Evolutionary conservation across 2,113 vertebrate species (phyloP), one percentile per base, ranked within the genome.

Genomic region (Rattus rattus): DNA sequence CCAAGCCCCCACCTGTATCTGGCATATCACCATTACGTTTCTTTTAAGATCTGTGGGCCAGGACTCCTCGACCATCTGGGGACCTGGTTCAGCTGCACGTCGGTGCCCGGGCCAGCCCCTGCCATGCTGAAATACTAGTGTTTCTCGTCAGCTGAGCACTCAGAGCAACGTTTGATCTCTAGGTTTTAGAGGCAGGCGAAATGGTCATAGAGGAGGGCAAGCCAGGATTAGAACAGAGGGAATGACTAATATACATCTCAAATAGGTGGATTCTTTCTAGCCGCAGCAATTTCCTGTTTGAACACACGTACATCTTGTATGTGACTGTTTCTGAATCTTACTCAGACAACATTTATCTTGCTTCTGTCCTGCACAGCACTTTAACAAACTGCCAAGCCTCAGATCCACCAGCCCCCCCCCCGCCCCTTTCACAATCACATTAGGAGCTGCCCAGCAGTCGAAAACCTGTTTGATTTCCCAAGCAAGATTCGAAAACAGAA

Each of bases 401-500:
- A 22, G 54, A 56, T 5, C 20, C 52, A 20, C 12, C 19, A 8
- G 65, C 36, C 52, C 52, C 26, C 56, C 20, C 16, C 6, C 59
- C 30, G 47, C 52, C 30, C 56, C 9, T 65, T 61, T 52, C 56
- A n/a, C 0, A 14, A 70, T 65, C 65, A 73, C 22, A 3, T 54
- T 22, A 24, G 65, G 26, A 95, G 39, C 49, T 69, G 30, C 11
- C 22, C 6, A 84, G 88, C 81, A 54, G 13, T 11, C 52, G 85
- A 83, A 95, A 94, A 91, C 43, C 59, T 87, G 47, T 88, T 79
- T 94, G 81, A 65, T 54, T 80, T 83, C 67, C 36, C 26, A 90
- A 77, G 56, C 56, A 92, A 61, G 67, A 79, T 94, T 97, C 89
- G 30, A 92, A 96, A 95, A 96, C 33, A 97, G 72, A 93, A 95